Evolutionary conservation across 2,113 vertebrate species (phyloP).

Genomic region (Notiomystis cincta): DNA sequence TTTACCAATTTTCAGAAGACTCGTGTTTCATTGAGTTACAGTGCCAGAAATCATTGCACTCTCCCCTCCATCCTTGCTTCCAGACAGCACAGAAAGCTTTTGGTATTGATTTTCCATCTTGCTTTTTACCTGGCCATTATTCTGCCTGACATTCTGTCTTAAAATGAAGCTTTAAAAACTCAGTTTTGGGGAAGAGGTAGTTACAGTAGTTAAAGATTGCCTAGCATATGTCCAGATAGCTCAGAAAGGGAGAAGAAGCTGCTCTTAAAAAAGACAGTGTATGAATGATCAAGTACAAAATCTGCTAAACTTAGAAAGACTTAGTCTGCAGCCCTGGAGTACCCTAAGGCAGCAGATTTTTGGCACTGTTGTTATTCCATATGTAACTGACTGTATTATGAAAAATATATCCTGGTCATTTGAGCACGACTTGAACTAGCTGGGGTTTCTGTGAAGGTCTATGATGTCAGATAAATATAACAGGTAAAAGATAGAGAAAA

Average conservation of each 20-base stretch:
- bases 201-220: not conserved
- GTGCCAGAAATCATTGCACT: not conserved
- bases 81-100: not conserved
- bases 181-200: not conserved
- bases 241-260: not conserved
- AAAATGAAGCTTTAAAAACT: not conserved
- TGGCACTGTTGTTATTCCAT: not conserved
- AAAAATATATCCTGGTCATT: not conserved
- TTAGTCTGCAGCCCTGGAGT: not conserved
- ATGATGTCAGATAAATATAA: not conserved
- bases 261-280: not conserved
- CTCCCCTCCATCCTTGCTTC: not conserved
- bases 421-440: not conserved
- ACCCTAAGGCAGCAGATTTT: not conserved
- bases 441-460: not conserved
- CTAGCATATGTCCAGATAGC: not conserved
- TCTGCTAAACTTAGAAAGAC: not conserved
- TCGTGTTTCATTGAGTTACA: not conserved
- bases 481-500: not conserved
- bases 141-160: not conserved
- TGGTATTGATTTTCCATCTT: not conserved
- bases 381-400: not conserved
- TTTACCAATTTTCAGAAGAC: not conserved
- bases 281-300: not conserved
- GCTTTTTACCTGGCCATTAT: not conserved